phyloP scores from a whole-genome alignment of 1,140 invertebrate genomes.

The Pteromalus puparum region DNA sequence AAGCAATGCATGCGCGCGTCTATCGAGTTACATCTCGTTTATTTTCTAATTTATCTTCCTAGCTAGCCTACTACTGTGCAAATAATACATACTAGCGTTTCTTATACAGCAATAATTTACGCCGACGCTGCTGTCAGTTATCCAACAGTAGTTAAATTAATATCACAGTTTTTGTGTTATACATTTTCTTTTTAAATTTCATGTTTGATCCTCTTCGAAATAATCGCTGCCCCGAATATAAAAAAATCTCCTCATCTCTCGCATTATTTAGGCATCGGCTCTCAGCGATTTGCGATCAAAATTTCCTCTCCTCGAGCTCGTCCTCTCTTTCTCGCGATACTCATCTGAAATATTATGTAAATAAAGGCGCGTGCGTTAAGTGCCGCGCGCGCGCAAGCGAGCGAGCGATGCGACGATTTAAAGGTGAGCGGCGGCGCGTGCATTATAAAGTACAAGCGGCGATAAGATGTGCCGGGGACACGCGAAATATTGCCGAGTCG shows the following conservation, averaged over 20 bases:
- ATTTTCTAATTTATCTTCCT: background rate
- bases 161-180: no score
- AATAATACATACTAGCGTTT: no score
- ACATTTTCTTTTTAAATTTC: background rate
- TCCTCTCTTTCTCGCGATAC: conserved; percentile 57
- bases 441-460: conserved; percentile 46
- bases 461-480: conserved; percentile 27
- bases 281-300: conserved; percentile 42
- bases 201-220: background rate
- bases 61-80: background rate
- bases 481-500: conserved; percentile 6
- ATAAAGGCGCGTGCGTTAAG: conserved; percentile 63
- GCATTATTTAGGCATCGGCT: conserved; percentile 38
- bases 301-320: conserved; percentile 30
- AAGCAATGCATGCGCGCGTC: background rate
- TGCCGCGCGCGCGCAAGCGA: background rate
- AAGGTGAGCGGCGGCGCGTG: conserved; percentile 34
- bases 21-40: conserved; percentile 37
- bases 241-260: background rate
- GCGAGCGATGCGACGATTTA: conserved; percentile 54
- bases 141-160: no score
- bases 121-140: no score
- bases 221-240: background rate
- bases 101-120: no score
- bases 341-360: conserved; percentile 70